Conservation (phyloP, 2,888 invertebrate species). For the Spilosoma lubricipeda region DNA sequence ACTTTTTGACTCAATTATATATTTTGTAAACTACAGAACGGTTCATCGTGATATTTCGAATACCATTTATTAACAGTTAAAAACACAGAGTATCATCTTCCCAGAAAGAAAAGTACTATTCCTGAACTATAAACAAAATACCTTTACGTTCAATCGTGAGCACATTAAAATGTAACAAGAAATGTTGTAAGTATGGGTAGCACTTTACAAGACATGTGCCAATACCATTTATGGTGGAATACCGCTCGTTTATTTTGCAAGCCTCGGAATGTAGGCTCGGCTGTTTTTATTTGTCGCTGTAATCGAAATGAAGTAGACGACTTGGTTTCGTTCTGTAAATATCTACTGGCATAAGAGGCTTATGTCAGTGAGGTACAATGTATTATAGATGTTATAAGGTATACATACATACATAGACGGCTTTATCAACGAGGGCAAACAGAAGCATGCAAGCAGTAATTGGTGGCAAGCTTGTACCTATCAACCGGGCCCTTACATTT, state of each 20-base stretch:
- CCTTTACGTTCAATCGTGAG: not conserved
- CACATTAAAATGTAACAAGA: not conserved
- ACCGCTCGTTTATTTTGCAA: constrained; percentile 64
- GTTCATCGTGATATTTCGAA: too few relatives aligned
- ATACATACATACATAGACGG: not conserved
- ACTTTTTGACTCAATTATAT: too few relatives aligned
- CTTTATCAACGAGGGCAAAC: not conserved
- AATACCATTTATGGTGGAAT: constrained; percentile 66
- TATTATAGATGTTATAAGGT: too few relatives aligned
- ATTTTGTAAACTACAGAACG: too few relatives aligned
- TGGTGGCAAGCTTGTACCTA: too few relatives aligned
- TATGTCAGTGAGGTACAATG: not conserved
- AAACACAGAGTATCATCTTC: too few relatives aligned
- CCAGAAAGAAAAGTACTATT: not conserved
- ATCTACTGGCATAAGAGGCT: not conserved
- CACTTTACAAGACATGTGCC: constrained; percentile 66
- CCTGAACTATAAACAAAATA: not conserved
- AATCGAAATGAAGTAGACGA: constrained; percentile 38
- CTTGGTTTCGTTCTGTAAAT: constrained; percentile 2
- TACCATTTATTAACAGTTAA: too few relatives aligned
- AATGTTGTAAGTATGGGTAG: constrained; percentile 3
- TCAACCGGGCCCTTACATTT: not conserved
- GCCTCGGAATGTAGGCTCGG: constrained; percentile 65
- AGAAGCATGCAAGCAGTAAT: not conserved
- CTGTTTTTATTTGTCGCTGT: constrained; percentile 50